phyloP scores from a whole-genome alignment of 2,113 vertebrate species.

The Lagopus leucura region DNA sequence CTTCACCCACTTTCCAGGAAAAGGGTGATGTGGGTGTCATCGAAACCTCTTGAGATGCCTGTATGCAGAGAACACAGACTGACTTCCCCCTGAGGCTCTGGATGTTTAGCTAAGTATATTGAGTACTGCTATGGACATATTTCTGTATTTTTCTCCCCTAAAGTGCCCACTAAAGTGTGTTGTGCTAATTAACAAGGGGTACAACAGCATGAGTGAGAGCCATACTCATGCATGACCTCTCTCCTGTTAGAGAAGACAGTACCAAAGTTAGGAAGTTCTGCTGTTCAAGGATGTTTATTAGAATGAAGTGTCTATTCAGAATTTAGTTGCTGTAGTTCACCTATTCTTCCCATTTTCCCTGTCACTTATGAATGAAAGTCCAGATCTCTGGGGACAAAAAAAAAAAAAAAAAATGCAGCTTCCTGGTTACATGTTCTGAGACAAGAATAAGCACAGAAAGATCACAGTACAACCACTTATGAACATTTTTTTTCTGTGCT shows the following conservation, averaged over 20 bases:
- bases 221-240: not conserved
- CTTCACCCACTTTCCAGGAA: not conserved
- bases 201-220: not conserved
- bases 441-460: not conserved
- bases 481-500: conserved; percentile 1
- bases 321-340: not conserved
- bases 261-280: not conserved
- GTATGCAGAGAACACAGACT: not conserved
- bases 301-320: not conserved
- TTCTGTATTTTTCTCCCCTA: not conserved
- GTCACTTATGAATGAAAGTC: not conserved
- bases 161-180: not conserved
- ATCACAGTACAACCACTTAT: not conserved
- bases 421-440: not conserved
- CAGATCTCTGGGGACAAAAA: not conserved
- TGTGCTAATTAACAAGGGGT: not conserved
- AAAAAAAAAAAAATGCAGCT: not conserved
- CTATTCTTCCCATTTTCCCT: not conserved
- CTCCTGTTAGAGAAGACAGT: not conserved
- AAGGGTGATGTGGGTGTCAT: not conserved
- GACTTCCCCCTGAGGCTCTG: not conserved
- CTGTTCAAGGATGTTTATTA: not conserved
- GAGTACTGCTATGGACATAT: not conserved
- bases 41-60: not conserved
- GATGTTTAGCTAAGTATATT: not conserved